A percentile compares a stretch with the other conserved stretches of the same genome.
Evolutionary conservation across 2,888 invertebrate genomes (phyloP).

Genomic region (Orchestes rusci): DNA sequence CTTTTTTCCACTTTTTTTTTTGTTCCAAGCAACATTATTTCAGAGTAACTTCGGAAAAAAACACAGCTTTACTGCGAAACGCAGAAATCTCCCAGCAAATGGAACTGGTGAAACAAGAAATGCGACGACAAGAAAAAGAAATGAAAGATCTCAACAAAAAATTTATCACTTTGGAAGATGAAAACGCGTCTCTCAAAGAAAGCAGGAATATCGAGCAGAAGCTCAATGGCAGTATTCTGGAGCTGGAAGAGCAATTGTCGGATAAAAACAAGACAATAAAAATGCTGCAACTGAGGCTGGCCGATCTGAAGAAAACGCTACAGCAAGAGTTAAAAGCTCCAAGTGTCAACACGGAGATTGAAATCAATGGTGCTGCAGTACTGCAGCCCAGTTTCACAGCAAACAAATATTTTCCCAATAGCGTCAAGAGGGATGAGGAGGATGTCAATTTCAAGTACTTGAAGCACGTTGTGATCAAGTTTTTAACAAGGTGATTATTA

Average conservation of each 20-base stretch:
- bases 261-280: conserved; percentile 76
- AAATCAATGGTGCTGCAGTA: conserved; percentile 47
- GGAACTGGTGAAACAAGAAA: conserved; percentile 67
- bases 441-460: conserved; percentile 80
- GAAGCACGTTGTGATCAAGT: conserved; percentile 89
- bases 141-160: conserved; percentile 53
- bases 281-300: conserved; percentile 77
- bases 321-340: conserved; percentile 69
- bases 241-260: conserved; percentile 54
- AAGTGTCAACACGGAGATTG: conserved; percentile 51
- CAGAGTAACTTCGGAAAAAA: conserved; percentile 68
- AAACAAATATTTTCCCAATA: conserved; percentile 42
- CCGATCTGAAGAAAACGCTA: conserved; percentile 86
- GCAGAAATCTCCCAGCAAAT: conserved; percentile 77
- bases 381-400: conserved; percentile 55
- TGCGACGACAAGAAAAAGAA: conserved; percentile 61
- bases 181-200: conserved; percentile 40
- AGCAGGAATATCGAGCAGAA: conserved; percentile 46
- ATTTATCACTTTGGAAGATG: conserved; percentile 50
- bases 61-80: conserved; percentile 66
- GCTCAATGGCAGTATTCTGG: conserved; percentile 46
- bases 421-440: conserved; percentile 46
- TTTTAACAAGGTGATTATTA: conserved; percentile 58
- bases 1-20: too few relatives aligned
- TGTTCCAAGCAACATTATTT: too few relatives aligned